Evolutionary conservation across 2,797 vertebrate genomes (phyloP), one percentile per base, ranked within the genome.

Genomic region (Brachyrhaphis roseni): DNA sequence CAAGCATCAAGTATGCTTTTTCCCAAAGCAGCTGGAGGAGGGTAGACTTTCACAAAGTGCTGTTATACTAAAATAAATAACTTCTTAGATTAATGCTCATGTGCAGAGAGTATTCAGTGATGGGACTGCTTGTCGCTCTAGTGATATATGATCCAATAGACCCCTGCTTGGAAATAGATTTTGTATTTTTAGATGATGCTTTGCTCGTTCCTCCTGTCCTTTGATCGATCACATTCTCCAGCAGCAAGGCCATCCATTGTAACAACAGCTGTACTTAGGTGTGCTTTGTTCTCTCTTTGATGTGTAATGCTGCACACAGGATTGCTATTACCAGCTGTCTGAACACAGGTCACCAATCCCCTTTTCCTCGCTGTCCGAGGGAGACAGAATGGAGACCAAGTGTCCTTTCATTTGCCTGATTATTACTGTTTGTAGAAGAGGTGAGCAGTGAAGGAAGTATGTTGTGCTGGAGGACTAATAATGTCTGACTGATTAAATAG

Each of bases 131-230:
- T 75, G 70, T 39, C 39, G 47, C 74, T 41, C 31, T n/a, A 39
- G 66, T 72, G 74, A 81, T 92, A 92, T 89, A 87, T 83, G 90
- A 93, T 84, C 86, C 81, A 78, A 81, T 72, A 77, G 74, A 83
- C 81, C 77, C 34, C 76, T 81, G 83, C 74, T 81, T 90, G 86
- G 80, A 88, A 90, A 93, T 86, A 86, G 88, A 85, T 85, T 87
- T 82, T 5, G 49, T 91, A 90, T 91, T 92, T 93, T 92, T 90
- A 91, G 89, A 87, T 76, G 79, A 90, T 81, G 62, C 81, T 86
- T 77, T 74, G 75, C 75, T 89, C 39, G n/a, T 87, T 83, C 78
- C 76, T 64, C 62, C 82, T 84, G 84, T 86, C 91, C 87, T 92
- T 81, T 90, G 75, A 93, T 93, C 76, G 80, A 93, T 94, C 88